phyloP scores from a whole-genome alignment of 2,888 invertebrate species.

The Eristalis arbustorum region DNA sequence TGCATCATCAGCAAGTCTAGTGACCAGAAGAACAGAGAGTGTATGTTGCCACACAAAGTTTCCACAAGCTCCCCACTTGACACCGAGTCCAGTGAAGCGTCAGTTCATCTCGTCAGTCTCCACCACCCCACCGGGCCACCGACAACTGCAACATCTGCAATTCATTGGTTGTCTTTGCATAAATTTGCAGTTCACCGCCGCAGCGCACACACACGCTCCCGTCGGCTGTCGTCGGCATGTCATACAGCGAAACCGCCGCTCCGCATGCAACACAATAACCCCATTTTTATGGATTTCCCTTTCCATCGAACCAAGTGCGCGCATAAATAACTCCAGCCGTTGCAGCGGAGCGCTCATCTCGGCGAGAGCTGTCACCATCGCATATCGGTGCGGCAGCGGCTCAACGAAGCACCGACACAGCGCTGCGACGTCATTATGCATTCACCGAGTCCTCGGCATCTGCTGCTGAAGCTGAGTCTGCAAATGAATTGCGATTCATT shows the following conservation, averaged over 20 bases:
- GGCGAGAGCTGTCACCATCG: not conserved
- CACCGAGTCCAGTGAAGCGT: too few relatives aligned
- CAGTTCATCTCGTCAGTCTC: too few relatives aligned
- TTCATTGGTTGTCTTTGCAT: not conserved
- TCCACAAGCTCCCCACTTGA: too few relatives aligned
- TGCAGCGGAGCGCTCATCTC: not conserved
- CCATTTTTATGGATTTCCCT: conserved; percentile 58
- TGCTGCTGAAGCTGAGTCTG: conserved; percentile 1
- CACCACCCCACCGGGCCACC: too few relatives aligned
- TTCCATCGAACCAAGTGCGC: conserved; percentile 20
- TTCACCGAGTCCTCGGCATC: conserved; percentile 34
- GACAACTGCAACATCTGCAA: not conserved
- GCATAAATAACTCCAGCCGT: conserved; percentile 24
- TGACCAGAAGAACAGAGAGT: too few relatives aligned
- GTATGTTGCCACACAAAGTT: too few relatives aligned
- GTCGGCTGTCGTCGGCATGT: conserved; percentile 16
- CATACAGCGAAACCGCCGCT: conserved; percentile 24
- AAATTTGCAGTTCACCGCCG: not conserved
- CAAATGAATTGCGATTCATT: conserved; percentile 49
- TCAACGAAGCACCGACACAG: not conserved
- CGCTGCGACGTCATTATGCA: conserved; percentile 36
- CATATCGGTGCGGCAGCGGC: not conserved
- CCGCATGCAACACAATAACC: conserved; percentile 54
- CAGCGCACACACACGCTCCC: not conserved
- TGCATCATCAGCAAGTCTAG: too few relatives aligned